Evolutionary conservation across 2,113 vertebrate species (phyloP).

Genomic region (Entelurus aequoreus): DNA sequence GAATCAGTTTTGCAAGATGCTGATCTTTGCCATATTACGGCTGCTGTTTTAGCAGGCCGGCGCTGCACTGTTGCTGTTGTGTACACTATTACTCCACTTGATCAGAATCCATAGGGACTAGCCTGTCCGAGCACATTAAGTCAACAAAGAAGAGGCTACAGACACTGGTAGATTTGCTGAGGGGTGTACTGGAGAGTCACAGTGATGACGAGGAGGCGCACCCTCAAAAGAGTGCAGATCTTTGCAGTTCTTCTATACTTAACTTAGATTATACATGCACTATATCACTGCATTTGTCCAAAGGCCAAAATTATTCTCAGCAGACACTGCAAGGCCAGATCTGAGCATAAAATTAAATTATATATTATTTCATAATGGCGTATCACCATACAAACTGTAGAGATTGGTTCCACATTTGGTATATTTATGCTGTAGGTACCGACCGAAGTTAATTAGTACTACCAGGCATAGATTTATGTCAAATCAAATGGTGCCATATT

Average conservation of each 20-base stretch:
- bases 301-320: too few relatives aligned
- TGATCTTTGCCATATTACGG: constrained; percentile 57
- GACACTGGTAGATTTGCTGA: constrained; percentile 55
- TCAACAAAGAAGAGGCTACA: constrained; percentile 50
- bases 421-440: too few relatives aligned
- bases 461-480: too few relatives aligned
- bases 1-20: constrained; percentile 45
- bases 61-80: constrained; percentile 54
- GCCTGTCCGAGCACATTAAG: constrained; percentile 58
- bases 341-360: too few relatives aligned
- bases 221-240: constrained; percentile 6
- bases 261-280: neutral
- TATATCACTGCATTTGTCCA: neutral
- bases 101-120: constrained; percentile 69
- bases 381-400: too few relatives aligned
- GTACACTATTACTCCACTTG: constrained; percentile 61
- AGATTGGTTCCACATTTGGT: too few relatives aligned
- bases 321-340: too few relatives aligned
- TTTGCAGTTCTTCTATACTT: neutral
- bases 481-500: too few relatives aligned
- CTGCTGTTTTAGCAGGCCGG: constrained; percentile 51
- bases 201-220: constrained; percentile 3
- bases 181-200: constrained; percentile 47
- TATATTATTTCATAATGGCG: too few relatives aligned
- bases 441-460: too few relatives aligned